Evolutionary conservation across 2,113 vertebrate species (phyloP), one percentile per base, ranked within the genome.

Genomic region (Riparia riparia): DNA sequence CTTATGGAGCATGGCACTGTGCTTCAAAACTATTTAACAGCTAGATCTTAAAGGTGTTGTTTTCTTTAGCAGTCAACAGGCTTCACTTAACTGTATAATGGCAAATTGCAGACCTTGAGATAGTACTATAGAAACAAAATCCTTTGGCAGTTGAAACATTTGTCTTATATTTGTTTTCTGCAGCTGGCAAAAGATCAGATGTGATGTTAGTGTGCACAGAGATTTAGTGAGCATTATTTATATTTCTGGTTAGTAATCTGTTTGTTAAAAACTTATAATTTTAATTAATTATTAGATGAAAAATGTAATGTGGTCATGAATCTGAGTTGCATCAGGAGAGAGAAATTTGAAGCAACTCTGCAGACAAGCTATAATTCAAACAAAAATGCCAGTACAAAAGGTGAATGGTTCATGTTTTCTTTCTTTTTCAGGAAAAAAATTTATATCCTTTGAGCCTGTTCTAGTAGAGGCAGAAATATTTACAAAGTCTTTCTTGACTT

Each of bases 361-460:
- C 63, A 93, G 78, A 32, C 39, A 93, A 57, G 26, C 22, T 77
- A 66, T 91, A 87, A 95, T 87, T 91, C 70, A 82, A 79, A 89
- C 2, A 10, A 85, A 49, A 85, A 68, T 37, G 37, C 60, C 56
- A 66, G 69, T 51, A 76, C 78, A 79, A 84, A 94, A 90, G 92
- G 71, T 92, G 91, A 92, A 80, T 56, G 34, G 74, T 92, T 96
- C 81, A 56, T 82, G 50, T 89, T 87, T 94, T 84, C 56, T 74
- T 34, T 78, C 69, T 66, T 96, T 73, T 57, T 63, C n/a, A 68
- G 49, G 28, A 79, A 66, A 34, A 34, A 20, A 12, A 25, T 79
- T 92, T 66, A 25, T 39, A 66, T 93, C n/a, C 26, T 91, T 89
- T 78, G 37, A 94, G 17, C 15, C 65, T 71, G 29, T 73, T 81